phyloP scores from a whole-genome alignment of 2,888 invertebrate species.

The Drosophila affinis region DNA sequence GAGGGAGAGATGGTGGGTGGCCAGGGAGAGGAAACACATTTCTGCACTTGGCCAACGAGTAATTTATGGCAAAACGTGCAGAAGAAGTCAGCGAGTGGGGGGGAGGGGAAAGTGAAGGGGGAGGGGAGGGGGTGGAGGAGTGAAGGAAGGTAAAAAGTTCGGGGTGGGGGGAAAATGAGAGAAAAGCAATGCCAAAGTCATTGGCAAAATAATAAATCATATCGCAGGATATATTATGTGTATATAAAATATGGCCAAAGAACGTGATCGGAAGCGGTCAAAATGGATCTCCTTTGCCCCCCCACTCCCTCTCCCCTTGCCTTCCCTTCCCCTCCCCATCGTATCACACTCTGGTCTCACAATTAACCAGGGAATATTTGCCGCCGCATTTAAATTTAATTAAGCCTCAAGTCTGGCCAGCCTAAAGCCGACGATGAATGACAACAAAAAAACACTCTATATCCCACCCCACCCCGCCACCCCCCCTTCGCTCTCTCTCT shows the following conservation, averaged over 20 bases:
- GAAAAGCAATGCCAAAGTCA: slow-evolving; percentile 26
- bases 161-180: background rate
- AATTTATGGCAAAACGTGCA: slow-evolving; percentile 72
- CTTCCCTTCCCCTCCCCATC: no score
- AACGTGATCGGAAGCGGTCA: slow-evolving; percentile 65
- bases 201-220: slow-evolving; percentile 62
- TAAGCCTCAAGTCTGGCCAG: slow-evolving; percentile 10
- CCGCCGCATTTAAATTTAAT: slow-evolving; percentile 41
- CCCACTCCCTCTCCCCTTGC: background rate
- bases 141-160: background rate
- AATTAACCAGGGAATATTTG: slow-evolving; percentile 31
- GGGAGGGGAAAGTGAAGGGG: no score
- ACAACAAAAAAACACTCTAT: background rate
- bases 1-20: background rate
- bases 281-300: slow-evolving; percentile 4
- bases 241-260: slow-evolving; percentile 61
- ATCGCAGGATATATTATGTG: background rate
- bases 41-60: slow-evolving; percentile 43
- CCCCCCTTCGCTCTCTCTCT: background rate
- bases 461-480: background rate
- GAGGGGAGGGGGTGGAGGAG: no score
- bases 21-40: slow-evolving; percentile 18
- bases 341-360: background rate
- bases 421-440: background rate
- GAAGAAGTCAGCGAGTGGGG: slow-evolving; percentile 20